Percentiles rank a stretch among this genome's conserved stretches.
These are phyloP conservation scores for Onchidella celtica DNA, from an alignment of 2,888 invertebrate genomes.

Conservation along the genomic window DNA sequence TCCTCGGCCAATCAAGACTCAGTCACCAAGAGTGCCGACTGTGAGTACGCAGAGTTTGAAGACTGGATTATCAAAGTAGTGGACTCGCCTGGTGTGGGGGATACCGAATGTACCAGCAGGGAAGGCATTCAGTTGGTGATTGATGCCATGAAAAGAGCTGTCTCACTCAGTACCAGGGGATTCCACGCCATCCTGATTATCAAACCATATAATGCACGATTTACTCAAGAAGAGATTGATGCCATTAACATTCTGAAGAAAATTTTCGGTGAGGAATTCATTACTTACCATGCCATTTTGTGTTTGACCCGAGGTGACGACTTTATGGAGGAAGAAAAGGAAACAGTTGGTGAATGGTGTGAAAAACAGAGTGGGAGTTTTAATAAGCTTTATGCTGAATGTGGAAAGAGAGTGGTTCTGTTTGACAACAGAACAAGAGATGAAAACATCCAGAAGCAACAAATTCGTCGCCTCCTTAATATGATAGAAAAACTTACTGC, in stretches of 20 bases:
- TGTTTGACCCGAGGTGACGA: background rate
- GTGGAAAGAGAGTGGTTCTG: background rate
- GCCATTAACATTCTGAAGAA: background rate
- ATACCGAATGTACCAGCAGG: background rate
- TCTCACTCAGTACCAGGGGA: background rate
- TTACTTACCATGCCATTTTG: background rate
- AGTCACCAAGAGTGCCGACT: background rate
- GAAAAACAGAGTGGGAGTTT: background rate
- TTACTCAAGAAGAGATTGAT: background rate
- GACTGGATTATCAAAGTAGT: background rate
- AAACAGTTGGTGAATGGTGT: background rate
- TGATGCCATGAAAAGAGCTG: background rate
- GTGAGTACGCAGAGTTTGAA: background rate
- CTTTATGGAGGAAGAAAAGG: background rate
- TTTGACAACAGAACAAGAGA: background rate
- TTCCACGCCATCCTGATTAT: background rate
- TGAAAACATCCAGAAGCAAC: background rate
- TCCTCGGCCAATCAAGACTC: background rate
- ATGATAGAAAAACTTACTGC: background rate
- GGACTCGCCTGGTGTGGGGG: background rate
- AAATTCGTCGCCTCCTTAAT: background rate
- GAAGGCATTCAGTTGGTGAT: background rate
- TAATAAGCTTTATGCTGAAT: background rate
- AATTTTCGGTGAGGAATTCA: background rate
- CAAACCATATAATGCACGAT: background rate